These are phyloP conservation scores for Nesoenas mayeri DNA, from an alignment of 2,113 vertebrate genomes.

Conservation along the genomic window DNA sequence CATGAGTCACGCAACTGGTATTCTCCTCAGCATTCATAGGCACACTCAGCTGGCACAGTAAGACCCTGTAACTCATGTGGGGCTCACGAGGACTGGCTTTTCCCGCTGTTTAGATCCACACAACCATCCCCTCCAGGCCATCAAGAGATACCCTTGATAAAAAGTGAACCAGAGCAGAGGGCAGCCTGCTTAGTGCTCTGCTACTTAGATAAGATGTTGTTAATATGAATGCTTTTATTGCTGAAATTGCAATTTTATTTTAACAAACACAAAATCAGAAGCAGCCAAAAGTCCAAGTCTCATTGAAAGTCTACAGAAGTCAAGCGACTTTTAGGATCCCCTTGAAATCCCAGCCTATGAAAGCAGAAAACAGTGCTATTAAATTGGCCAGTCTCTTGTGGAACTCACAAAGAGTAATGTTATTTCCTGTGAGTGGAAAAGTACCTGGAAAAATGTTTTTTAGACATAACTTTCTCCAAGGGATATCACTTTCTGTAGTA, in stretches of 20 bases:
- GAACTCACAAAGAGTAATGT: not conserved
- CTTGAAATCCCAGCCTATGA: not conserved
- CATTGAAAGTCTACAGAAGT: not conserved
- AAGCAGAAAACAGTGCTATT: not conserved
- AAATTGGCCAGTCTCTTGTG: not conserved
- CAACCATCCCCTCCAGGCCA: not conserved
- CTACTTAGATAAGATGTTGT: not conserved
- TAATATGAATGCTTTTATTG: not conserved
- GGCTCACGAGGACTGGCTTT: not conserved
- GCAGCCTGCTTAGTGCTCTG: not conserved
- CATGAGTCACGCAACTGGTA: not conserved
- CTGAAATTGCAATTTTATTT: not conserved
- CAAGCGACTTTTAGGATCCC: not conserved
- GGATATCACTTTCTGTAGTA: not conserved
- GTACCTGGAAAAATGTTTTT: not conserved
- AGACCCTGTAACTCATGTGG: not conserved
- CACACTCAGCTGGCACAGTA: not conserved
- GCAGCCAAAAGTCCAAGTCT: not conserved
- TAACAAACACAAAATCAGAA: not conserved
- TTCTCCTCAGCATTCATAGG: not conserved
- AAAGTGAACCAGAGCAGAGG: not conserved
- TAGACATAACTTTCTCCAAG: not conserved
- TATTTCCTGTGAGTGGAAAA: not conserved
- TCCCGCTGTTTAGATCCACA: not conserved
- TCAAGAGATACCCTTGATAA: not conserved